These are phyloP conservation scores for Labroides dimidiatus DNA, from an alignment of 2,797 vertebrate species.

Conservation along the genomic window DNA sequence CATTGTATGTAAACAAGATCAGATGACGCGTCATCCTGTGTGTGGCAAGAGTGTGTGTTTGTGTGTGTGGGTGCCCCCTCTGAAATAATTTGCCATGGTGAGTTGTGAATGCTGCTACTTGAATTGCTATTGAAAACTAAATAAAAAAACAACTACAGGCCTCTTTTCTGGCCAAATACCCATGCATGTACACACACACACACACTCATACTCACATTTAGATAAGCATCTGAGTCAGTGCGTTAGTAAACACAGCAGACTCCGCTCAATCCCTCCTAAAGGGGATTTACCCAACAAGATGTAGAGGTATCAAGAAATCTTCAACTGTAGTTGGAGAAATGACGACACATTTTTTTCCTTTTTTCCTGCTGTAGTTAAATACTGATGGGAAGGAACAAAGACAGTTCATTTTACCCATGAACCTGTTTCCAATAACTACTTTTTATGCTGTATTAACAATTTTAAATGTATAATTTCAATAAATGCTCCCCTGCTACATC, in stretches of 20 bases:
- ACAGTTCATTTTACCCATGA: not conserved
- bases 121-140: slow-evolving; percentile 33
- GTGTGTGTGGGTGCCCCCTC: slow-evolving; percentile 4
- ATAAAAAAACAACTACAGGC: slow-evolving; percentile 10
- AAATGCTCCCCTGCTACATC: too few species aligned
- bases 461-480: not conserved
- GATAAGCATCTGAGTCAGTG: slow-evolving; percentile 32
- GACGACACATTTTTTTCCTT: slow-evolving; percentile 3
- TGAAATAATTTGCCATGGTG: slow-evolving; percentile 32
- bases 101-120: slow-evolving; percentile 28
- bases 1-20: slow-evolving; percentile 65
- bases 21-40: slow-evolving; percentile 33
- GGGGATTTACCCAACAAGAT: slow-evolving; percentile 26
- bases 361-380: not conserved
- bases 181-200: slow-evolving; percentile 3
- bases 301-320: slow-evolving; percentile 12
- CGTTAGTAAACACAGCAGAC: slow-evolving; percentile 35
- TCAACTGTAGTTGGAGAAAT: slow-evolving; percentile 12
- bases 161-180: slow-evolving; percentile 11
- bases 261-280: slow-evolving; percentile 23
- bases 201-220: not conserved
- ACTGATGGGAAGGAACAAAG: not conserved
- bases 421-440: not conserved
- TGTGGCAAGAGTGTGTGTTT: slow-evolving; percentile 12
- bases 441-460: too few species aligned